These are phyloP conservation scores for Catharus fuscescens DNA, from an alignment of 2,113 vertebrate species.

Conservation along the genomic window DNA sequence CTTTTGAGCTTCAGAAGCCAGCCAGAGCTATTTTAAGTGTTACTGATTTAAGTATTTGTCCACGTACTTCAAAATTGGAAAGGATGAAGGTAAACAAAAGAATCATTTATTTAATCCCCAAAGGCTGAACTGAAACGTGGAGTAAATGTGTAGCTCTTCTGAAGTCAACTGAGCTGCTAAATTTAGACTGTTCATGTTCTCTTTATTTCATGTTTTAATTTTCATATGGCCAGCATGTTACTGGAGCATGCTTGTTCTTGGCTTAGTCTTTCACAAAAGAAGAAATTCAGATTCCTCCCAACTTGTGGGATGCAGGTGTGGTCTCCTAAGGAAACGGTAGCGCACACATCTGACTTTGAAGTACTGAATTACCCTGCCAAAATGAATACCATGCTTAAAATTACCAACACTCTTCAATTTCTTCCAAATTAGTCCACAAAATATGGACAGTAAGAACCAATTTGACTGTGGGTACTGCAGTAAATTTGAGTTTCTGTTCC, in stretches of 20 bases:
- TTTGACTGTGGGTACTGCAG: background rate
- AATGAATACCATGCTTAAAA: background rate
- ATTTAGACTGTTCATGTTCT: background rate
- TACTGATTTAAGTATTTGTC: slow-evolving; percentile 14
- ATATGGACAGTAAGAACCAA: background rate
- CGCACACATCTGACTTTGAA: background rate
- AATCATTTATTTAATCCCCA: background rate
- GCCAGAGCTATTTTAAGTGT: slow-evolving; percentile 10
- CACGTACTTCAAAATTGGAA: background rate
- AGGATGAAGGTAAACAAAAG: slow-evolving; percentile 15
- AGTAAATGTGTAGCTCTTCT: background rate
- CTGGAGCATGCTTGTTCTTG: background rate
- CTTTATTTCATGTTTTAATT: background rate
- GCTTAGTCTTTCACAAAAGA: background rate
- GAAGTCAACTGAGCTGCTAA: background rate
- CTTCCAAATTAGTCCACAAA: background rate
- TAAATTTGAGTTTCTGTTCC: background rate
- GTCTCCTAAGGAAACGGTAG: background rate
- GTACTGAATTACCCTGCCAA: background rate
- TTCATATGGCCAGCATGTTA: background rate
- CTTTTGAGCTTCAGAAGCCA: background rate
- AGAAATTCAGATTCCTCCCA: background rate
- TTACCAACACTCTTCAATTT: background rate
- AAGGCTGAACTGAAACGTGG: background rate
- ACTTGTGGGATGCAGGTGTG: background rate